phyloP scores from a whole-genome alignment of 2,888 invertebrate genomes.

The Polydrusus tereticollis region DNA sequence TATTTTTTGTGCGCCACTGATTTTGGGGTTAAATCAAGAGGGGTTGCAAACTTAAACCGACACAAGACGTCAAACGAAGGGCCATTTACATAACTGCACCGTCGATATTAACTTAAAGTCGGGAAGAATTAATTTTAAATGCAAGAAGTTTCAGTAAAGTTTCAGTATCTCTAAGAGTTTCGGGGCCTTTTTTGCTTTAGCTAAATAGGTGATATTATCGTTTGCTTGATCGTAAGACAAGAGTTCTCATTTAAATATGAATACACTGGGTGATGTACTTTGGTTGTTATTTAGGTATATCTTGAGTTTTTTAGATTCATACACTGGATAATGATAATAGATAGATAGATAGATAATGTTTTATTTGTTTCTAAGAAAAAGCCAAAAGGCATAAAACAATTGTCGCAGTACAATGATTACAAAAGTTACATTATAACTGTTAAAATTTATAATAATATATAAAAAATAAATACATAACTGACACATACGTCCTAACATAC shows the following conservation, averaged over 20 bases:
- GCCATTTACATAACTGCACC: constrained; percentile 42
- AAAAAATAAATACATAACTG: too few species aligned
- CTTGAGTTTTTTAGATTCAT: too few species aligned
- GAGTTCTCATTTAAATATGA: background rate
- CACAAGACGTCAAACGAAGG: constrained; percentile 36
- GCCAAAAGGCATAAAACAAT: too few species aligned
- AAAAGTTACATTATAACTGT: too few species aligned
- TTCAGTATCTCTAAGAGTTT: constrained; percentile 27
- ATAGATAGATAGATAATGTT: too few species aligned
- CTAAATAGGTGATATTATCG: constrained; percentile 24
- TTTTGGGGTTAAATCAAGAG: constrained; percentile 14
- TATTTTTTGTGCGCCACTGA: constrained; percentile 20
- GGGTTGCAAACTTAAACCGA: constrained; percentile 27
- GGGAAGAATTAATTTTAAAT: constrained; percentile 39
- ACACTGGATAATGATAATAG: too few species aligned
- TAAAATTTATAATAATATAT: too few species aligned
- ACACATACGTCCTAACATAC: too few species aligned
- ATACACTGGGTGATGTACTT: background rate
- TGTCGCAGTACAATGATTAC: too few species aligned
- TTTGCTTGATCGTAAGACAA: constrained; percentile 6
- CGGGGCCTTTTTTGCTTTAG: constrained; percentile 12
- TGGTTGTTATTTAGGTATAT: background rate
- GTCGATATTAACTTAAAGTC: constrained; percentile 34
- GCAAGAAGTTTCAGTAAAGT: constrained; percentile 30
- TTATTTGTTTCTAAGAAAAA: too few species aligned